Base-by-base conservation (phyloP, 2,888 invertebrate species). In the Rhagonycha fulva region DNA sequence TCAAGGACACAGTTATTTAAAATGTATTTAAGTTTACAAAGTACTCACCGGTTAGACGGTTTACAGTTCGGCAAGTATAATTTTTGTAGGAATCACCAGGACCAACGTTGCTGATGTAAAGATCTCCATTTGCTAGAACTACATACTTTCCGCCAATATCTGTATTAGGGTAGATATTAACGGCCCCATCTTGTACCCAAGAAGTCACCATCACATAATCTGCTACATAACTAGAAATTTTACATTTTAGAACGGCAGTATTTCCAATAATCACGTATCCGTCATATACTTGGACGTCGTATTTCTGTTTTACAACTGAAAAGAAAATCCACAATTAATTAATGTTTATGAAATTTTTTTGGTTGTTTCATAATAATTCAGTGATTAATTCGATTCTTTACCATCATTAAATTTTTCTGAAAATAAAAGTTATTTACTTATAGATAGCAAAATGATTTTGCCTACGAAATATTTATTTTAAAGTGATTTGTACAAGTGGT, bases 221-320 rank as follows among this genome's bases (percentile, higher is more conserved):
- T 80, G 94, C 92, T 87, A 96, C 95, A 89, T 95, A 96, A 82
- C 94, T 92, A 63, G 97, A 96, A 84, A 97, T 95, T 87, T 95
- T 93, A 88, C 98, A 98, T 85, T 95, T 93, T 80, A 98, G 91
- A 78, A 97, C 94, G 3, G 96, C 97, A 11, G 96, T 95, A 88
- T 97, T 97, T 73, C 97, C 97, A 75, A 94, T 91, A 89, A 96
- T 95, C 84, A 96, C 96, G 89, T 96, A 96, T 86, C 96, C 96
- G 87, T 97, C 96, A 81, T 95, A 94, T 80, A 97, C 96, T 88
- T 94, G 94, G 69, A 97, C 94, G 82, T 95, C 95, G 91, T 96
- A 97, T 83, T 94, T 94, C 85, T 94, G 93, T 86, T 93, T 94
- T 79, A 96, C 91, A 84, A 94, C 96, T 96, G 91, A 4, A 90